Base-by-base conservation (phyloP, 2,113 vertebrate species). In the Rhizomys pruinosus region DNA sequence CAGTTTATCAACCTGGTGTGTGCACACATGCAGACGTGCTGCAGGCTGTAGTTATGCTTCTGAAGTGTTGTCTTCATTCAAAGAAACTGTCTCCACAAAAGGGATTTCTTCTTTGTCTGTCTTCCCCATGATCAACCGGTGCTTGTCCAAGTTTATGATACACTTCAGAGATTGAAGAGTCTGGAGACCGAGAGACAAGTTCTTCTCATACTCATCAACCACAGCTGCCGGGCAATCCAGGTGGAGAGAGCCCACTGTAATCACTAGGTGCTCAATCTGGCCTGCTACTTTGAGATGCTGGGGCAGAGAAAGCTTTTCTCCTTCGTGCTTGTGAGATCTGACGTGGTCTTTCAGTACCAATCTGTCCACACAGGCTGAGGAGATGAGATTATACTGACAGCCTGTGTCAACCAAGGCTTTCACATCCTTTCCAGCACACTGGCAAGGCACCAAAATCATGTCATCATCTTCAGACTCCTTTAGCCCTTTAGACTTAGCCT, bases 391-490 rank as follows among this genome's bases (percentile, higher is more conserved):
- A 94, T 98, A 96, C 42, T 97, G 98, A 2, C 98, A 99, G 92
- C 99, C 98, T 0, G 99, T 99, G 97, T 99, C 99, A 95, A 99
- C 98, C 97, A 98, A 94, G 0, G 98, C 97, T 90, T 98, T 98
- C 90, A 98, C 87, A 85, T 99, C 98, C 97, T 98, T 98, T 84
- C 99, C 99, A 0, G 97, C 98, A 96, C 98, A 99, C 99, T 99
- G 98, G 94, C 99, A 98, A 96, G 97, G 97, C 92, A 99, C 98
- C 92, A 97, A 97, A 92, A 99, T 98, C 93, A 98, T 97, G 55
- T 98, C 98, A 47, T 98, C 98, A 0, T 98, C 98, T 5, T 98
- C 98, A 0, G 34, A 92, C 88, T 97, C 98, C 68, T 92, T 98
- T 0, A 95, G 94, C 79, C 96, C 97, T 79, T 97, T 98, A 87